Evolutionary conservation across 2,888 invertebrate genomes (phyloP).

Genomic region (Trichacis sp.): DNA sequence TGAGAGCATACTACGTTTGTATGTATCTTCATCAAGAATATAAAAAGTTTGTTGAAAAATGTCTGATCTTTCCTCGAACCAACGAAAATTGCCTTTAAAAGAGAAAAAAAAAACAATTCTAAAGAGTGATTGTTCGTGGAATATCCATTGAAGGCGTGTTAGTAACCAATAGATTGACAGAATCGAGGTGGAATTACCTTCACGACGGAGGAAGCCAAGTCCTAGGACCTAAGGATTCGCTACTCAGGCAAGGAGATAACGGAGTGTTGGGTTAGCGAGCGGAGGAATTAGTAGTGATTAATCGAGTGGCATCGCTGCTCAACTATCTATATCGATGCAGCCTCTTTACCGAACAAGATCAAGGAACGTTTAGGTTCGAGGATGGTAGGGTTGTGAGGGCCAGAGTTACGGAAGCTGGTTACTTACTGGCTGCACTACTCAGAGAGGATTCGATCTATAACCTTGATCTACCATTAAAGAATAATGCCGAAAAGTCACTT

Average conservation of each 20-base stretch:
- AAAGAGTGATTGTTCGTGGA: no score
- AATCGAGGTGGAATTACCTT: constrained; percentile 55
- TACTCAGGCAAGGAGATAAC: constrained; percentile 11
- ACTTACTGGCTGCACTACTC: constrained; percentile 53
- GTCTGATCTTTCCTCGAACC: no score
- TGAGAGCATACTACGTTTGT: no score
- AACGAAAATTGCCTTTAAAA: no score
- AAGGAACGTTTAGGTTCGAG: constrained; percentile 24
- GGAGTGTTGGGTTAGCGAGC: constrained; percentile 53
- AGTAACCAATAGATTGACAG: no score
- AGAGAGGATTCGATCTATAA: neutral
- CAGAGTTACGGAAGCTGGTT: constrained; percentile 54
- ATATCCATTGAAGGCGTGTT: no score
- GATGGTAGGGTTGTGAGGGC: constrained; percentile 29
- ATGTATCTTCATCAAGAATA: no score
- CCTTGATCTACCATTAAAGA: neutral
- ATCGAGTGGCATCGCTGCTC: constrained; percentile 51
- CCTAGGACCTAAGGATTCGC: constrained; percentile 1
- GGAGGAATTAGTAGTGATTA: constrained; percentile 64
- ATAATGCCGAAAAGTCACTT: neutral
- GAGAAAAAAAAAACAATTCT: no score
- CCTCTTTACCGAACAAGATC: constrained; percentile 32
- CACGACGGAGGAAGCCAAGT: constrained; percentile 10
- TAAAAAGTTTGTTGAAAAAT: no score
- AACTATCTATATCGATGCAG: constrained; percentile 23